Base-by-base conservation (phyloP, 2,888 invertebrate genomes). In the Leptinotarsa peninsularis region DNA sequence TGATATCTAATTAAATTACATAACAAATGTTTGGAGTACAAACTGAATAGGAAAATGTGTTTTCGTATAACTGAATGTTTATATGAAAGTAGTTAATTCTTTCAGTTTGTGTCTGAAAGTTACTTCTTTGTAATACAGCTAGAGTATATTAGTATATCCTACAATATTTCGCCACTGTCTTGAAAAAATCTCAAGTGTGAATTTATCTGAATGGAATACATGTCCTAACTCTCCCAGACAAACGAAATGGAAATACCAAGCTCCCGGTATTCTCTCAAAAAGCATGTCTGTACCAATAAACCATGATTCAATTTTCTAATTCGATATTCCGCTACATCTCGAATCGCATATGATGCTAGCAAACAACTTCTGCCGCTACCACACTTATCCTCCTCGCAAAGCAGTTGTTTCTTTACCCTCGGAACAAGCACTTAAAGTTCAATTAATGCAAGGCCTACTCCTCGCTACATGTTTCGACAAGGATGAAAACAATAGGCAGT, bases 391-490 rank as follows among this genome's bases (percentile, higher is more conserved):
- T 7, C 23, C 13, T 27, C 23, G 58, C 14, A 15, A 17, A 17
- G 4, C 21, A 23, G 13, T 58, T 27, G 15, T 58, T 58, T 58
- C 23, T 58, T 15, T 4, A 58, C 21, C 58, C 23, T 58, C 58
- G 58, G 14, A 27, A 58, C 58, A 23, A 15, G 15, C 58, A 23
- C 15, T n/a, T 54, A 3, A 18, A 4, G 58, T 27, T 58, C 58
- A 58, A 58, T 58, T 58, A 58, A 23, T 58, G 21, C 58, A 58
- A 23, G 58, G 23, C 58, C 58, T 58, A 23, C 27, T 43, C 43
- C 43, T 27, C 58, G 15, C 3, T 58, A 58, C 58, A 23, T 18
- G 54, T 54, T 18, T 23, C 13, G 27, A 23, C 21, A 58, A 15
- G 58, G 58, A 58, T 23, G 23, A 58, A 58, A 58, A 58, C 14